Evolutionary conservation across 2,888 invertebrate genomes (phyloP), one percentile per base, ranked within the genome.

Genomic region (Vesta saturnalis): DNA sequence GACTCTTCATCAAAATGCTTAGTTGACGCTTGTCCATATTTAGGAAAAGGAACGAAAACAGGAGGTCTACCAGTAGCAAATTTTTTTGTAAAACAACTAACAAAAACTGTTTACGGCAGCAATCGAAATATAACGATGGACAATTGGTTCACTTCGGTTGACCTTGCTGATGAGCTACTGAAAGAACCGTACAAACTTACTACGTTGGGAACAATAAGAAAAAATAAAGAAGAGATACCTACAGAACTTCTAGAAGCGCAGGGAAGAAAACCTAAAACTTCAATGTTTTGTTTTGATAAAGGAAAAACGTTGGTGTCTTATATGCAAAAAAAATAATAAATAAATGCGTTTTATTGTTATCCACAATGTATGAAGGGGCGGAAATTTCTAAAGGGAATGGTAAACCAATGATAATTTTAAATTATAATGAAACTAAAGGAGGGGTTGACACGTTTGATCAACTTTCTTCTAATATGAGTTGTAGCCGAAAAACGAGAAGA

Each of bases 191-290:
- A 80, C 64, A 79, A 77, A 68, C 63, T 80, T 54, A 80, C 78
- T 8, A 58, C 80, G 16, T 72, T 79, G 23, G 79, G 79, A 16
- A 81, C 81, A 49, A 39, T 80, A 58, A 57, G 79, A 60, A 72
- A 76, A 61, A 80, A 80, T 72, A 80, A 81, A 72, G 63, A 73
- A 49, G 78, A 82, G 66, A 82, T 82, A 18, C 70, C 78, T 69
- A 16, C 76, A 73, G 70, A 77, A 76, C 21, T 80, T 74, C 16
- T 68, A 23, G 23, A 60, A 15, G n/a, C 14, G 22, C 47, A 60
- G 22, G 35, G 18, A 12, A 14, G 57, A 19, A 15, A 60, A 1
- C 23, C 54, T 8, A 16, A 19, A n/a, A 47, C 61, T 5, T 64
- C 64, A 21, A 64, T 61, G 21, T 72, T 67, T 61, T 30, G 59